Conservation (phyloP, 2,888 invertebrate species). For the Tethea ocularis region DNA sequence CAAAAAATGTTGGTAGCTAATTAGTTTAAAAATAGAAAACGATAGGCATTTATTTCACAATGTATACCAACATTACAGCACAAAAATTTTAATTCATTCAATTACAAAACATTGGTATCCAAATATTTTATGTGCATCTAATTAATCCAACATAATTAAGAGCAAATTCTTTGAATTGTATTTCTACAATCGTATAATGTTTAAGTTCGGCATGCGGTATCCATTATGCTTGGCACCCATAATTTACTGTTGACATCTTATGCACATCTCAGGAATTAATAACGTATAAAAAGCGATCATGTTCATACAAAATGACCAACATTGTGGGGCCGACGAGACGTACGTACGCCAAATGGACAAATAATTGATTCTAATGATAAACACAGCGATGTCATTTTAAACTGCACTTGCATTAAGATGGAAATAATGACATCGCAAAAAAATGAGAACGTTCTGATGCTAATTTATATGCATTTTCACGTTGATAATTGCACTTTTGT, state of each 20-base stretch:
- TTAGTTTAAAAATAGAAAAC: neutral
- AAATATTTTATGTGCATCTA: neutral
- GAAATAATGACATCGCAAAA: slow-evolving; percentile 57
- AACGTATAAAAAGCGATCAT: slow-evolving; percentile 59
- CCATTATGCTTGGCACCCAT: slow-evolving; percentile 29
- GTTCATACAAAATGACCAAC: slow-evolving; percentile 58
- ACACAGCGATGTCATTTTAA: slow-evolving; percentile 62
- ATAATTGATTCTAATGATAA: slow-evolving; percentile 75
- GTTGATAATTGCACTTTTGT: slow-evolving; percentile 33
- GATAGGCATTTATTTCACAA: neutral
- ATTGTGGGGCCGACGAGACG: slow-evolving; percentile 51
- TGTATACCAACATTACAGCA: neutral
- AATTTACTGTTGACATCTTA: slow-evolving; percentile 40
- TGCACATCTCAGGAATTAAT: slow-evolving; percentile 46
- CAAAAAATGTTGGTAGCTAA: neutral
- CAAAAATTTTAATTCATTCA: neutral
- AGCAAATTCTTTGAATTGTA: neutral
- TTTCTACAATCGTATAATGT: neutral
- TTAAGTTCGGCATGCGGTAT: neutral
- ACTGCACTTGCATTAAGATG: slow-evolving; percentile 56
- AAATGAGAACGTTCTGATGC: slow-evolving; percentile 52
- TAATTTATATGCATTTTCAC: slow-evolving; percentile 38
- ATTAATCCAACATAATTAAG: neutral
- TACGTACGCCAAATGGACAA: slow-evolving; percentile 45
- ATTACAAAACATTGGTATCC: neutral